Conservation (phyloP, 2,113 vertebrate genomes). For the Oplegnathus fasciatus region DNA sequence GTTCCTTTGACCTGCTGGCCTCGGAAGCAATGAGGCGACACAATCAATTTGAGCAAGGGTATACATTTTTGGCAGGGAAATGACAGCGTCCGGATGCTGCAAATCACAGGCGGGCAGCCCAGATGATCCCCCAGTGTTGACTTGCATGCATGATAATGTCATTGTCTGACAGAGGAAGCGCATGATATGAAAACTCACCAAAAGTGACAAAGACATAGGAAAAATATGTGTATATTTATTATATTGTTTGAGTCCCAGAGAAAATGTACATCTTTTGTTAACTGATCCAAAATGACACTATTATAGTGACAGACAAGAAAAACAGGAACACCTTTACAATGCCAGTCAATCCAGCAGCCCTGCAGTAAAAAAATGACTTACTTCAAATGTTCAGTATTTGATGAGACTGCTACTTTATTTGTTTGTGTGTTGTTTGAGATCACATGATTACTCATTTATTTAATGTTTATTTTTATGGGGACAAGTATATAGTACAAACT, state of each 20-base stretch:
- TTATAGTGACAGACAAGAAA: not conserved
- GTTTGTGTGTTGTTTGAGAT: not conserved
- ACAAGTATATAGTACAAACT: not conserved
- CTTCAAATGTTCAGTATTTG: not conserved
- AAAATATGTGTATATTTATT: too few relatives aligned
- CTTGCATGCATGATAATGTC: conserved; percentile 46
- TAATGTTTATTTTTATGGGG: not conserved
- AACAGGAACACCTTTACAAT: not conserved
- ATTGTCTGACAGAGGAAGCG: not conserved
- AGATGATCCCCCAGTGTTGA: conserved; percentile 65
- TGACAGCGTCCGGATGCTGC: conserved; percentile 86
- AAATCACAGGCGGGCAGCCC: conserved; percentile 59
- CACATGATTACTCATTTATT: not conserved
- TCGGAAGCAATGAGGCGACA: conserved; percentile 79
- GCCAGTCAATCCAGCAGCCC: not conserved
- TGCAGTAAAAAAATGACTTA: not conserved
- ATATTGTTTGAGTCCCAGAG: too few relatives aligned
- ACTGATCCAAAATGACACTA: not conserved
- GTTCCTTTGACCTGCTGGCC: conserved; percentile 80
- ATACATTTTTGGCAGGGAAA: conserved; percentile 80
- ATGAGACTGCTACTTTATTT: not conserved
- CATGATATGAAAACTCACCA: not conserved
- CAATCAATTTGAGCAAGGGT: conserved; percentile 87
- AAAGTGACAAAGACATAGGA: not conserved
- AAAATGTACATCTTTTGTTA: not conserved